A percentile compares a stretch with the other conserved stretches of the same genome.
phyloP scores from a whole-genome alignment of 2,888 invertebrate species.

The Heteromyza rotundicornis region DNA sequence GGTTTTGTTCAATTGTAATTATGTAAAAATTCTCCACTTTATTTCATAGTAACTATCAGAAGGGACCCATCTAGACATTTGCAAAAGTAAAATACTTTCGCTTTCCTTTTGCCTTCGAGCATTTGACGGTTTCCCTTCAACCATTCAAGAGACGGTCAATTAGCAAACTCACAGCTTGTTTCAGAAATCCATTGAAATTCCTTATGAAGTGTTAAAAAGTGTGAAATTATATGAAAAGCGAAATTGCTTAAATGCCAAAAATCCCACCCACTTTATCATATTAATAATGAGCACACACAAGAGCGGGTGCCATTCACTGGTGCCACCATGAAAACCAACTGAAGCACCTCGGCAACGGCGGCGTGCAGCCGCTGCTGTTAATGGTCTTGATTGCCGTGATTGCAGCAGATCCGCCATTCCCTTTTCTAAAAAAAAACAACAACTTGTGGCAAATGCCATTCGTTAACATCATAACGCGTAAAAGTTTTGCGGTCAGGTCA shows the following conservation, averaged over 20 bases:
- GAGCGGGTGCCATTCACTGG: background rate
- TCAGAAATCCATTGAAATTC: background rate
- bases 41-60: too few species aligned
- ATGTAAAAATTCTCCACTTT: too few species aligned
- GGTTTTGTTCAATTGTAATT: too few species aligned
- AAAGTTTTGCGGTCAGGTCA: slow-evolving; percentile 27
- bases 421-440: slow-evolving; percentile 17
- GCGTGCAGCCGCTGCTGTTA: slow-evolving; percentile 18
- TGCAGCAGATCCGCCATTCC: too few species aligned
- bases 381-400: slow-evolving; percentile 30
- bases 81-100: too few species aligned
- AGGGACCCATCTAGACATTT: too few species aligned
- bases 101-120: too few species aligned
- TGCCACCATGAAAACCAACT: background rate
- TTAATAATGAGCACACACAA: slow-evolving; percentile 21
- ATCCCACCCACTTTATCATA: slow-evolving; percentile 15
- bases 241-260: slow-evolving; percentile 1
- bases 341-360: background rate
- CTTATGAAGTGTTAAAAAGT: slow-evolving; percentile 16
- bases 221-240: background rate
- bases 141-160: too few species aligned
- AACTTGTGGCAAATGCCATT: slow-evolving; percentile 31
- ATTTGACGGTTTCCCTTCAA: too few species aligned
- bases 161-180: too few species aligned
- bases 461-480: slow-evolving; percentile 27